Conservation (phyloP, 2,888 invertebrate genomes). For the Ametastegia equiseti region DNA sequence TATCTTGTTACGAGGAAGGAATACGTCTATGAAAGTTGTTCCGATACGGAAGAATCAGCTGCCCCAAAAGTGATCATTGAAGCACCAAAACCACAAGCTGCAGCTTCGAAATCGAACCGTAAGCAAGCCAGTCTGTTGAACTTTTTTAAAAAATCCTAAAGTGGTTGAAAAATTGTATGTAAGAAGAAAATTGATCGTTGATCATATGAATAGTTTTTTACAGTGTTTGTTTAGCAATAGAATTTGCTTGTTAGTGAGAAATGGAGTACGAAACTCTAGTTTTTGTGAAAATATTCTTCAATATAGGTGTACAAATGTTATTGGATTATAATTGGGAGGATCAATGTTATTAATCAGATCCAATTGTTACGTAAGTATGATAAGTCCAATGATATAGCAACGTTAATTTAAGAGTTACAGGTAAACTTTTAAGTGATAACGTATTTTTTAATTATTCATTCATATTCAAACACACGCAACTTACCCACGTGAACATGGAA, state of each 20-base stretch:
- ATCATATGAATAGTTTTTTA: not conserved
- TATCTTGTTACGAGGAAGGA: slow-evolving; percentile 72
- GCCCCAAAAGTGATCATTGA: slow-evolving; percentile 48
- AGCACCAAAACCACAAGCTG: slow-evolving; percentile 48
- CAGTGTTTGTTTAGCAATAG: not conserved
- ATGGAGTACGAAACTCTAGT: not conserved
- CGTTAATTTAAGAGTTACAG: not conserved
- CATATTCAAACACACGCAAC: no score
- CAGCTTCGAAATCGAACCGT: slow-evolving; percentile 56
- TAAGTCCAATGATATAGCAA: not conserved
- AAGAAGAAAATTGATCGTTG: not conserved
- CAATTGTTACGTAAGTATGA: not conserved
- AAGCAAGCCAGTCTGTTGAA: slow-evolving; percentile 70
- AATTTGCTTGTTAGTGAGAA: not conserved
- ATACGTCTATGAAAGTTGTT: slow-evolving; percentile 69
- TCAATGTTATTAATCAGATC: not conserved
- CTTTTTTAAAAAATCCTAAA: slow-evolving; percentile 70
- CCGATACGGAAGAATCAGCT: slow-evolving; percentile 65
- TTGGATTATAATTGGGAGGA: not conserved
- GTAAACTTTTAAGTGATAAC: no score
- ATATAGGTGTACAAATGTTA: slow-evolving; percentile 2
- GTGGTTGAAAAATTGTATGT: not conserved
- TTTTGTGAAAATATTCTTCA: not conserved
- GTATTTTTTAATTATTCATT: no score
- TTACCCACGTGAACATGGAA: no score